A percentile compares a stretch with the other conserved stretches of the same genome.
These are phyloP conservation scores for Pseudobourletiella spinata DNA, from an alignment of 1,140 invertebrate species.

Conservation along the genomic window DNA sequence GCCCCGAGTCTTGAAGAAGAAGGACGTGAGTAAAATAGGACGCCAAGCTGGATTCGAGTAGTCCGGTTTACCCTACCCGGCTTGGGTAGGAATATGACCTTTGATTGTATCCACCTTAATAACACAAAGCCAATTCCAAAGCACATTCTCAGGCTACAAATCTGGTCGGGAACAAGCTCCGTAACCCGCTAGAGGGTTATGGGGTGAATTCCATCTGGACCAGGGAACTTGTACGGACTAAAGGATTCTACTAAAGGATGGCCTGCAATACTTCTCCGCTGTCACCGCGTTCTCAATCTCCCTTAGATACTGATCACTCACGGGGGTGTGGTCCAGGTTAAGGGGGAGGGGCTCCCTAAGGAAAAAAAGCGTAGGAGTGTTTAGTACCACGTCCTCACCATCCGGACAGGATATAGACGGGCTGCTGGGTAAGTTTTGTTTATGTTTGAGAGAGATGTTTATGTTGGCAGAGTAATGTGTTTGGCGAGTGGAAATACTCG, in stretches of 20 bases:
- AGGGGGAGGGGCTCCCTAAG: too few species aligned
- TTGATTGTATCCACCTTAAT: not conserved
- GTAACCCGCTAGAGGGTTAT: not conserved
- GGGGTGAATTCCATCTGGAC: constrained; percentile 22
- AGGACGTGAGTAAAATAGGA: constrained; percentile 28
- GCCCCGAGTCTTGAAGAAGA: constrained; percentile 18
- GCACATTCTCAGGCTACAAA: constrained; percentile 5
- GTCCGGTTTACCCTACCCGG: constrained; percentile 19
- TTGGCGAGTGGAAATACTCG: not conserved
- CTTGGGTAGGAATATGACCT: constrained; percentile 23
- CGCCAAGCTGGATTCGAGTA: constrained; percentile 12
- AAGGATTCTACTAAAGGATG: constrained; percentile 7
- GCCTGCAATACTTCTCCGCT: constrained; percentile 10
- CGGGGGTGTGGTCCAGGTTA: too few species aligned
- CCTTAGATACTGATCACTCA: too few species aligned
- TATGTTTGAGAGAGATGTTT: not conserved
- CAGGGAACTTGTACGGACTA: constrained; percentile 12
- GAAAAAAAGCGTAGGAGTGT: too few species aligned
- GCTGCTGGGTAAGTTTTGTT: too few species aligned
- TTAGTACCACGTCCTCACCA: too few species aligned
- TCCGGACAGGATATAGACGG: too few species aligned
- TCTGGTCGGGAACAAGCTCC: not conserved
- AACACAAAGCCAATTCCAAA: constrained; percentile 14
- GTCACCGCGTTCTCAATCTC: too few species aligned
- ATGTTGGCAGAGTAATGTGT: not conserved